Conservation (phyloP, 2,888 invertebrate species). For the Buathra laborator region DNA sequence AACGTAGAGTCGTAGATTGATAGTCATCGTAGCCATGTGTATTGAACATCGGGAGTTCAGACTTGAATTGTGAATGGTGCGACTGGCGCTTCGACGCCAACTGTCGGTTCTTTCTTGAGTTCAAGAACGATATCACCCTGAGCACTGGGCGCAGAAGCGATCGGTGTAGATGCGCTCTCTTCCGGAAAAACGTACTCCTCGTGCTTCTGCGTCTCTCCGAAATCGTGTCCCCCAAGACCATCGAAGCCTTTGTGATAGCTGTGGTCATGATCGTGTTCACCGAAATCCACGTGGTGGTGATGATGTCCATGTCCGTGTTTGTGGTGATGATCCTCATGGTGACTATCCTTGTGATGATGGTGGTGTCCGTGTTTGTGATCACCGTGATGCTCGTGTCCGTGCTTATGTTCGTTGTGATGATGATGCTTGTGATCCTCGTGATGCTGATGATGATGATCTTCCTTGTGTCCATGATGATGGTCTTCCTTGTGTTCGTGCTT, state of each 20-base stretch:
- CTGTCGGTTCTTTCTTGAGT: constrained; percentile 67
- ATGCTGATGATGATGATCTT: constrained; percentile 77
- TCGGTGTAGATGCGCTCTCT: constrained; percentile 66
- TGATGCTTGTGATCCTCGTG: constrained; percentile 70
- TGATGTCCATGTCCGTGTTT: constrained; percentile 72
- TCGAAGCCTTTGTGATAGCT: constrained; percentile 71
- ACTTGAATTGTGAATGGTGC: constrained; percentile 48
- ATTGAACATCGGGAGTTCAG: constrained; percentile 1
- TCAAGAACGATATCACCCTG: constrained; percentile 64
- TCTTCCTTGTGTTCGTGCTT: constrained; percentile 75
- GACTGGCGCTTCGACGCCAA: constrained; percentile 65
- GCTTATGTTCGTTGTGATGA: constrained; percentile 71
- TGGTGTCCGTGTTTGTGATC: constrained; percentile 75
- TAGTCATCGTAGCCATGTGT: background rate
- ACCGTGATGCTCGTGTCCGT: constrained; percentile 67
- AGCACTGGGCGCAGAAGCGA: constrained; percentile 53
- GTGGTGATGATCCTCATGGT: constrained; percentile 67
- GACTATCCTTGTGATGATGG: constrained; percentile 67
- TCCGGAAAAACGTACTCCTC: constrained; percentile 79
- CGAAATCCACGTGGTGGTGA: constrained; percentile 71
- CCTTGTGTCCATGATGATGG: constrained; percentile 75
- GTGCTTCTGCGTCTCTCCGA: constrained; percentile 72
- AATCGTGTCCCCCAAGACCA: constrained; percentile 72
- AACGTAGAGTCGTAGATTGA: constrained; percentile 16
- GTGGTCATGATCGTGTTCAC: constrained; percentile 74